Evolutionary conservation across 2,888 invertebrate genomes (phyloP), one percentile per base, ranked within the genome.

Genomic region (Drosophila cracens): DNA sequence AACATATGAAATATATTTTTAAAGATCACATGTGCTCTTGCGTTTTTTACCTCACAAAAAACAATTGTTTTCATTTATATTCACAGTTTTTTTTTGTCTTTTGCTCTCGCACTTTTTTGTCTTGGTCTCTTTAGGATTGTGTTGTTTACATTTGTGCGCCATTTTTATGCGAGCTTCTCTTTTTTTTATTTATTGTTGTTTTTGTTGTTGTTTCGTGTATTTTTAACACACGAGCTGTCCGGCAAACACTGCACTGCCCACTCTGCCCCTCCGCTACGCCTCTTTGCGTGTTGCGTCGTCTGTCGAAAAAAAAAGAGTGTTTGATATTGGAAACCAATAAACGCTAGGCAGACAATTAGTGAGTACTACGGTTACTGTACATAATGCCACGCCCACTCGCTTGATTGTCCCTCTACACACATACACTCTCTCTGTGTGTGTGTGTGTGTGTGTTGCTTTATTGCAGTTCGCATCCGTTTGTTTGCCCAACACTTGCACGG

Each of bases 271-370:
- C n/a, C 18, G 2, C 18, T 3, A 25, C 21, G 21, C 27, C 10
- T 4, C 31, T 54, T 33, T 61, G 56, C 58, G 61, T 58, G 54
- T 62, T 68, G 74, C 68, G 61, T 59, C 38, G 52, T 46, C 52
- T 25, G 27, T 73, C 52, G 70, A 63, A 59, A 62, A 57, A 57
- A 59, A 51, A 25, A 46, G 69, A 61, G 48, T 54, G 49, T 72
- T 68, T 53, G 46, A 80, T 85, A 82, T 76, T 72, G 74, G 71
- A 86, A 77, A 66, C 69, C 75, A 70, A 85, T 83, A 86, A 86
- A 80, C 81, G 75, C 76, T 83, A 71, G 76, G 58, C 83, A 74
- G 83, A 78, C 85, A 85, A 85, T 88, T 86, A 83, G 86, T 79
- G 73, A 74, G 63, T 79, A 74, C 74, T 78, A 65, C 60, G 81